These are phyloP conservation scores for Trypoxylus dichotomus DNA, from an alignment of 1,140 invertebrate species.

Conservation along the genomic window DNA sequence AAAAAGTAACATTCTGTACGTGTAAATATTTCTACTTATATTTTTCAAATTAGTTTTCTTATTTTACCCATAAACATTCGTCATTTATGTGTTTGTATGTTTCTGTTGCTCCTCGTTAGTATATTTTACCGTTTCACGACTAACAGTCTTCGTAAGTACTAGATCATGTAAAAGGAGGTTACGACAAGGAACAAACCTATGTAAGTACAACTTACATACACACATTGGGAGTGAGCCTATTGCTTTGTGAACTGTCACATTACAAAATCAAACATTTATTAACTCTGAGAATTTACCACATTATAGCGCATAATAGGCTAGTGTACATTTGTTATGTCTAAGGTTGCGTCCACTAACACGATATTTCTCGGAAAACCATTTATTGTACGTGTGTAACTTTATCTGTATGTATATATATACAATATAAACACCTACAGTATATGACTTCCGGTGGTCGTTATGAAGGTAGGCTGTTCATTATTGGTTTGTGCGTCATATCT, in stretches of 20 bases:
- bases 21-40: too few species aligned
- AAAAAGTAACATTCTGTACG: too few species aligned
- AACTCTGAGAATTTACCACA: constrained; percentile 15
- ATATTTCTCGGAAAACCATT: constrained; percentile 1
- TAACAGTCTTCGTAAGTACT: not conserved
- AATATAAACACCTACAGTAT: constrained; percentile 20
- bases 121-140: too few species aligned
- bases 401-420: not conserved
- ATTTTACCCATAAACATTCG: too few species aligned
- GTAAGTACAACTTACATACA: not conserved
- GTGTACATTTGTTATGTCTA: constrained; percentile 11
- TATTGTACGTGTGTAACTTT: constrained; percentile 1
- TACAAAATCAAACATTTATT: constrained; percentile 19
- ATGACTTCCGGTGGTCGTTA: constrained; percentile 6
- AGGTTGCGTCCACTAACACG: not conserved
- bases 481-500: constrained; percentile 4
- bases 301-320: constrained; percentile 9
- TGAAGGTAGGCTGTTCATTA: not conserved
- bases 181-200: not conserved
- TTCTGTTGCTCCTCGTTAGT: too few species aligned
- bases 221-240: not conserved
- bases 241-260: constrained; percentile 16
- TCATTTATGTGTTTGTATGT: too few species aligned
- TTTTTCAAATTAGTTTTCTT: too few species aligned
- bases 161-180: not conserved